Percentiles rank a stretch among this genome's conserved stretches.
phyloP scores from a whole-genome alignment of 2,797 vertebrate species.

The Thunnus albacares region DNA sequence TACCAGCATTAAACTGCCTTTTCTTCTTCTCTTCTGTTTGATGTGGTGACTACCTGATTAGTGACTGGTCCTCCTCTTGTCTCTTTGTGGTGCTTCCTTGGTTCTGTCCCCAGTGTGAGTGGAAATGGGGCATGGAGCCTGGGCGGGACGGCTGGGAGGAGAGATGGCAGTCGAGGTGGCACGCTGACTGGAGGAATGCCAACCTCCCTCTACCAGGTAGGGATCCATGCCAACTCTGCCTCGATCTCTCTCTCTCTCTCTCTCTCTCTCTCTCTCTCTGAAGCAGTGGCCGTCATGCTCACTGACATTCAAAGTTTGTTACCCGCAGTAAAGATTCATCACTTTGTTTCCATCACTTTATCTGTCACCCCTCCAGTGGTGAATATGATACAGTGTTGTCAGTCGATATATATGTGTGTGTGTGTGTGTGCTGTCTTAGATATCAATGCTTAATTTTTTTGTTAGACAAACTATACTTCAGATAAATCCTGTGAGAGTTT shows the following conservation, averaged over 20 bases:
- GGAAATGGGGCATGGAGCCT: slow-evolving; percentile 62
- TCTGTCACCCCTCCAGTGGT: slow-evolving; percentile 22
- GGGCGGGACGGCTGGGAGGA: slow-evolving; percentile 53
- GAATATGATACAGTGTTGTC: slow-evolving; percentile 11
- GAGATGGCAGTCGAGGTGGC: slow-evolving; percentile 59
- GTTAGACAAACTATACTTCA: too few species aligned
- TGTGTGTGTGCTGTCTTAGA: background rate
- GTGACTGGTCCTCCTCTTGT: slow-evolving; percentile 34
- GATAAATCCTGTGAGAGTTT: too few species aligned
- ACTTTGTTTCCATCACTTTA: slow-evolving; percentile 39
- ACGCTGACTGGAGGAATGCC: slow-evolving; percentile 61
- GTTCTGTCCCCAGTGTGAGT: slow-evolving; percentile 45
- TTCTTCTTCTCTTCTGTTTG: slow-evolving; percentile 24
- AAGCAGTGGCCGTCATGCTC: slow-evolving; percentile 73
- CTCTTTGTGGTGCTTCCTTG: slow-evolving; percentile 36
- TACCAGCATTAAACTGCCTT: background rate
- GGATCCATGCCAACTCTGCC: slow-evolving; percentile 52
- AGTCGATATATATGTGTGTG: background rate
- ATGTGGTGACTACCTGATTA: slow-evolving; percentile 32
- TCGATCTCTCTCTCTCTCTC: slow-evolving; percentile 29
- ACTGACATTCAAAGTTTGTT: slow-evolving; percentile 81
- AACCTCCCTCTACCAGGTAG: slow-evolving; percentile 62
- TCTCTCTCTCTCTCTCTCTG: slow-evolving; percentile 42
- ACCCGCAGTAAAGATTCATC: slow-evolving; percentile 44
- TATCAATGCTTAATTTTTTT: too few species aligned